Evolutionary conservation across 2,113 vertebrate species (phyloP), one percentile per base, ranked within the genome.

Genomic region (Python bivittatus): DNA sequence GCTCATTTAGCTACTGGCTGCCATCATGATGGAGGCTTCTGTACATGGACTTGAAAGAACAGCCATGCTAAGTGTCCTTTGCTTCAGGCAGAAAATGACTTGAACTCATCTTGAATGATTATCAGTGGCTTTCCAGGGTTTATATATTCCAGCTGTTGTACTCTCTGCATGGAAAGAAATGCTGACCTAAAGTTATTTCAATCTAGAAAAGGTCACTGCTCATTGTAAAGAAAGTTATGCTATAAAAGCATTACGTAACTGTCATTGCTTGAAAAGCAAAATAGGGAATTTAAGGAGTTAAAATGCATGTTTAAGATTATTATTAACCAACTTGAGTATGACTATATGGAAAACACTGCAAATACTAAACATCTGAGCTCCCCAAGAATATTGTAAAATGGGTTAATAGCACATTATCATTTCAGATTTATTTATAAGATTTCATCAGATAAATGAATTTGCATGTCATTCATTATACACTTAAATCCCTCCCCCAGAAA

Each of bases 381-480:
- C 56, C 68, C 15, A 48, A 52, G 27, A 84, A 86, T 22, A 68
- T 27, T 53, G n/a, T 48, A 86, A 68, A n/a, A 91, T n/a, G 42
- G 42, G 27, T 91, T 85, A 0, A 91, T 11, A 91, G 2, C 0
- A 0, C 54, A 6, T 60, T 38, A 1, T 42, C 1, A 56, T 9
- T 0, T 52, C 79, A 84, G 27, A 60, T 12, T 56, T 87, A 88
- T 60, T 44, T 60, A 17, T 2, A 23, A 89, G 3, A 3, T 83
- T 92, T 12, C 17, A 29, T 27, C 3, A 52, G 29, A 87, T 92
- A 79, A 2, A 90, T 79, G 1, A 84, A 13, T 94, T 87, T 10
- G 89, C 22, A 20, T 91, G 8, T 83, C 38, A 91, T 86, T 83
- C 38, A 92, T 84, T 91, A 91, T 79, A n/a, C 38, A 92, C 23